Conservation (phyloP, 2,113 vertebrate species). For the Sitta europaea region DNA sequence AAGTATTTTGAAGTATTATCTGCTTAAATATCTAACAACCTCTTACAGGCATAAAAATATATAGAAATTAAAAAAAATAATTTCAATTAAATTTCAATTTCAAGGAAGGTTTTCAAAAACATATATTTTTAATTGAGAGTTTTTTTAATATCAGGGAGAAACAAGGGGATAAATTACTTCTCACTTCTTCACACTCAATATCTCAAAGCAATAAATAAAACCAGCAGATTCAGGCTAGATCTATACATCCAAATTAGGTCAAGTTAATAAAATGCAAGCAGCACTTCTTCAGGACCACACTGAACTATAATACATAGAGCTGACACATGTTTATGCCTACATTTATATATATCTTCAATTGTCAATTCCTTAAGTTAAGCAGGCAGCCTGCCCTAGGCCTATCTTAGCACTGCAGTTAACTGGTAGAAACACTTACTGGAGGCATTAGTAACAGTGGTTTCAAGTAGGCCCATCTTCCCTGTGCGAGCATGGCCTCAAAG, state of each 20-base stretch:
- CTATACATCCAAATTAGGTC: background rate
- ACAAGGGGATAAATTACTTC: background rate
- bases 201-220: background rate
- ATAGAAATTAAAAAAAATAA: background rate
- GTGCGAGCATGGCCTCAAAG: background rate
- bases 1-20: background rate
- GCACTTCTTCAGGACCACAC: background rate
- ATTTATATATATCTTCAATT: background rate
- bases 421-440: background rate
- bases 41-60: background rate
- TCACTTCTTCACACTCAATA: background rate
- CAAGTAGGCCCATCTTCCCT: background rate
- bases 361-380: background rate
- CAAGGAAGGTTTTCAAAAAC: background rate
- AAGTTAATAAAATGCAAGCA: background rate
- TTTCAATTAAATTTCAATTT: background rate
- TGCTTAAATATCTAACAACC: background rate
- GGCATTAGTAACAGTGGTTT: background rate
- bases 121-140: background rate
- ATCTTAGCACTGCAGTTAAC: background rate
- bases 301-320: rapidly evolving
- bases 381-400: background rate
- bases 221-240: background rate
- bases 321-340: rapidly evolving
- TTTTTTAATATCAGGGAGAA: background rate